Conservation (phyloP, 2,888 invertebrate genomes). For the Heliconius hortense region DNA sequence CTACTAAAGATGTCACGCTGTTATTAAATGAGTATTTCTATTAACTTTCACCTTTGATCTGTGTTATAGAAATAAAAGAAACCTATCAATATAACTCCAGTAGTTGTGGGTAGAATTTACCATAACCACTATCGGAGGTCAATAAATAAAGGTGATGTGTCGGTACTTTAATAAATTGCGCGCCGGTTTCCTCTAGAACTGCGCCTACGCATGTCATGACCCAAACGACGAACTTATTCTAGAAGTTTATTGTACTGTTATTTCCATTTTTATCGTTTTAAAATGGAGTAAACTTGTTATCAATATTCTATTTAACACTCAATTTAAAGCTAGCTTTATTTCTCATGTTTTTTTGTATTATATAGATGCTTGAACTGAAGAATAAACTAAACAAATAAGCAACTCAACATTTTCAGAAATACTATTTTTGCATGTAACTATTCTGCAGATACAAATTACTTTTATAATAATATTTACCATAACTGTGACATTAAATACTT, state of each 20-base stretch:
- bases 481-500: too few relatives aligned
- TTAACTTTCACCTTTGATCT: constrained; percentile 42
- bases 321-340: background rate
- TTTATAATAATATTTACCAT: background rate
- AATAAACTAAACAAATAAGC: background rate
- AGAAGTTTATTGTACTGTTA: background rate
- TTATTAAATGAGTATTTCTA: constrained; percentile 27
- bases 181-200: constrained; percentile 50
- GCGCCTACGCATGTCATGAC: constrained; percentile 67
- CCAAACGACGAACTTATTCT: constrained; percentile 25
- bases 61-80: constrained; percentile 27
- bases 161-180: constrained; percentile 62
- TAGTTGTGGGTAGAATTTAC: constrained; percentile 50
- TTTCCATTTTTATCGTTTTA: background rate
- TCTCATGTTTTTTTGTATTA: background rate
- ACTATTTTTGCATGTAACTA: background rate
- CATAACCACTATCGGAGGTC: constrained; percentile 52
- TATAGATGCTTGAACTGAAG: background rate
- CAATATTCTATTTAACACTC: background rate
- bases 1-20: constrained; percentile 24
- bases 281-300: background rate
- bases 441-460: background rate
- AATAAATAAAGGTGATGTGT: constrained; percentile 62
- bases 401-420: background rate
- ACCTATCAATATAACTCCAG: constrained; percentile 48